phyloP scores from a whole-genome alignment of 2,888 invertebrate genomes.

The Rhamphomyia laevipes region DNA sequence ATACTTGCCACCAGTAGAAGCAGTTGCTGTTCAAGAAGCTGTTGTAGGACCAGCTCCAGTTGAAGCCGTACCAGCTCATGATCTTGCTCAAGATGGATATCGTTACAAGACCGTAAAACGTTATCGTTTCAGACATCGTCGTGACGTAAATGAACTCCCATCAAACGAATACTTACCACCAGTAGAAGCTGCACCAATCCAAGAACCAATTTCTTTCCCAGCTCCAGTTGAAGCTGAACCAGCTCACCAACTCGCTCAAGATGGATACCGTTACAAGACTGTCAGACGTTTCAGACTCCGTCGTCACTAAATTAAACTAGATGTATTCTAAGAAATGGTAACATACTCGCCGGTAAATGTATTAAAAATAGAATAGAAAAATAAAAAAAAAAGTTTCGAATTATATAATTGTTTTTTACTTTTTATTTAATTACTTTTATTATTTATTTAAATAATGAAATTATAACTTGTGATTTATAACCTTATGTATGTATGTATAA shows the following conservation, averaged over 20 bases:
- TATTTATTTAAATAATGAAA: no score
- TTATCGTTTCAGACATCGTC: conserved; percentile 21
- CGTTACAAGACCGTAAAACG: conserved; percentile 24
- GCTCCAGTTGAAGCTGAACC: conserved; percentile 14
- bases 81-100: conserved; percentile 23
- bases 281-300: conserved; percentile 15
- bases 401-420: no score
- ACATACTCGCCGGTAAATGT: no score
- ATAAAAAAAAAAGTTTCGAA: no score
- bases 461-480: no score
- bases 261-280: conserved; percentile 21
- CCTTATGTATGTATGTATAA: no score
- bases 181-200: conserved; percentile 5
- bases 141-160: conserved; percentile 21
- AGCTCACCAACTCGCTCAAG: conserved; percentile 23
- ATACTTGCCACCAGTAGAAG: conserved; percentile 16
- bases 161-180: conserved; percentile 23
- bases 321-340: no score
- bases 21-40: neutral
- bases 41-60: conserved; percentile 5
- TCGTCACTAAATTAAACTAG: neutral
- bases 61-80: conserved; percentile 18
- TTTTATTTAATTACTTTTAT: no score
- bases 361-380: no score
- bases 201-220: neutral